A percentile compares a stretch with the other conserved stretches of the same genome.
Evolutionary conservation across 1,140 invertebrate genomes (phyloP).

Genomic region (Hylaeus volcanicus): DNA sequence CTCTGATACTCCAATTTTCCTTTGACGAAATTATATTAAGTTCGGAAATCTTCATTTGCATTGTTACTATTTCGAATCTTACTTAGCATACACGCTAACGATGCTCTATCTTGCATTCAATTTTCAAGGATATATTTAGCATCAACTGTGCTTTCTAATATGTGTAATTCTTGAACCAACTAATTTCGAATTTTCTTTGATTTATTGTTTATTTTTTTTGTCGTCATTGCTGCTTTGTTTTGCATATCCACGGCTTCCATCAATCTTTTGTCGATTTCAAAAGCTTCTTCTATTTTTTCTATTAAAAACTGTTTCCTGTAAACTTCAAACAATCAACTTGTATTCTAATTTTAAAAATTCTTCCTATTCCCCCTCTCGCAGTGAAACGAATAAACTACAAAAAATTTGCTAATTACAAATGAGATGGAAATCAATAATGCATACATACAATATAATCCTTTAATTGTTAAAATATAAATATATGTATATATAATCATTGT

Average conservation of each 20-base stretch:
- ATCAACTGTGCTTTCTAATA: slow-evolving; percentile 87
- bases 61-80: slow-evolving; percentile 75
- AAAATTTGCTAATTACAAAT: slow-evolving; percentile 48
- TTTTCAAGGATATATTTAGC: slow-evolving; percentile 88
- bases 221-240: slow-evolving; percentile 80
- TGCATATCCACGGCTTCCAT: slow-evolving; percentile 85
- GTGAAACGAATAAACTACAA: slow-evolving; percentile 40
- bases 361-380: slow-evolving; percentile 13
- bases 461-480: slow-evolving; percentile 79
- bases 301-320: slow-evolving; percentile 90
- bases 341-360: slow-evolving; percentile 28
- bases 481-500: slow-evolving; percentile 67
- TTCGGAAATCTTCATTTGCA: slow-evolving; percentile 75
- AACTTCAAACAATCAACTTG: slow-evolving; percentile 12
- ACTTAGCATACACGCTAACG: slow-evolving; percentile 81
- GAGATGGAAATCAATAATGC: slow-evolving; percentile 67
- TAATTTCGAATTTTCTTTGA: slow-evolving; percentile 80
- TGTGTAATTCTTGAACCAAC: slow-evolving; percentile 87
- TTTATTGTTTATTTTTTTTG: slow-evolving; percentile 76
- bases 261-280: slow-evolving; percentile 90
- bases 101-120: slow-evolving; percentile 87
- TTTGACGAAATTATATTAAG: slow-evolving; percentile 87
- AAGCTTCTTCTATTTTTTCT: slow-evolving; percentile 91
- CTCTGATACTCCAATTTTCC: slow-evolving; percentile 88
- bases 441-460: slow-evolving; percentile 72